Conservation (phyloP, 2,888 invertebrate genomes). For the Drosophila eohydei region DNA sequence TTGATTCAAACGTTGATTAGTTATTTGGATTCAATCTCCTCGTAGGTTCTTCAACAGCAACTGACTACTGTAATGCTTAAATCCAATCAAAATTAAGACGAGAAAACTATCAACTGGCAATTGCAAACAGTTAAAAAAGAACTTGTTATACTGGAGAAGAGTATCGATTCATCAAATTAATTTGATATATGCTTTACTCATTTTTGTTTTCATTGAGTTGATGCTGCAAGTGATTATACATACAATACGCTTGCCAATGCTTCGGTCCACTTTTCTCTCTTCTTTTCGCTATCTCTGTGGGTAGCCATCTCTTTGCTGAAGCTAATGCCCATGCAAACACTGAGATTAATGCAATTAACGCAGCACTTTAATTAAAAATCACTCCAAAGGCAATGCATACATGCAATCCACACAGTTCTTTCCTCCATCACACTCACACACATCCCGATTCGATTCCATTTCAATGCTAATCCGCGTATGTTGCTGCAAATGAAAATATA, state of each 20-base stretch:
- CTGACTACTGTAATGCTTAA: not conserved
- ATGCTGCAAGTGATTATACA: not conserved
- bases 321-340: constrained; percentile 49
- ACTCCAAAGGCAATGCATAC: constrained; percentile 45
- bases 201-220: constrained; percentile 7
- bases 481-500: constrained; percentile 74
- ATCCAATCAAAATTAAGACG: not conserved
- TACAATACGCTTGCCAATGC: not conserved
- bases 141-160: not conserved
- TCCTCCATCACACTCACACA: not conserved
- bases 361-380: constrained; percentile 76
- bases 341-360: constrained; percentile 79
- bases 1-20: not conserved
- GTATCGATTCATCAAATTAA: constrained; percentile 11
- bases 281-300: not conserved
- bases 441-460: constrained; percentile 51
- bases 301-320: constrained; percentile 8
- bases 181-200: not conserved
- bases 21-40: not conserved
- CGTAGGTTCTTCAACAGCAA: not conserved
- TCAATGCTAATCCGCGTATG: constrained; percentile 67
- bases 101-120: not conserved
- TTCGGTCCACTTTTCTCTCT: not conserved
- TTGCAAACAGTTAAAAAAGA: not conserved
- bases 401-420: constrained; percentile 17